Conservation (phyloP, 2,888 invertebrate genomes). For the Heliconius charithonia region DNA sequence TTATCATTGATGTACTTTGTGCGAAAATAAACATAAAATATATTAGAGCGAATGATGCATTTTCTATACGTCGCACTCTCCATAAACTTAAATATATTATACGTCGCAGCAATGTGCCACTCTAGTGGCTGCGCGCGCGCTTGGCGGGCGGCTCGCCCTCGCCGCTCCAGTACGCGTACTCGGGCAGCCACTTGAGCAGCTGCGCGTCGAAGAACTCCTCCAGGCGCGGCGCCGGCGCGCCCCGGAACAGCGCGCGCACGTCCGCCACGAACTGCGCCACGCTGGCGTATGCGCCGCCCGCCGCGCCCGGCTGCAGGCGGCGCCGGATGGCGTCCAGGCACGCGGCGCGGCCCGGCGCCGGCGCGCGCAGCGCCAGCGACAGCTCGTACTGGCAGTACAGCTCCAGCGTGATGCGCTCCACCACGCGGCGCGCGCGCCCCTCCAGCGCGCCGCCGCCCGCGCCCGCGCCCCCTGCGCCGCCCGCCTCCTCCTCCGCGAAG, state of each 20-base stretch:
- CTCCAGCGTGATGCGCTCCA: constrained; percentile 93
- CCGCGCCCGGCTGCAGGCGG: constrained; percentile 89
- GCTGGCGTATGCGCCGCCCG: constrained; percentile 89
- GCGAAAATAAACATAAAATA: background rate
- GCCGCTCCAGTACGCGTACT: constrained; percentile 85
- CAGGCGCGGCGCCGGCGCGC: constrained; percentile 86
- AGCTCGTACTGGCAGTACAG: constrained; percentile 96
- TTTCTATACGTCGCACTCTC: too few relatives aligned
- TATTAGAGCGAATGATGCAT: background rate
- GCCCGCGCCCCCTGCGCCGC: constrained; percentile 61
- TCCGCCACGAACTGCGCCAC: constrained; percentile 91
- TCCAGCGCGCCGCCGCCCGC: constrained; percentile 73
- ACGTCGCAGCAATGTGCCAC: too few relatives aligned
- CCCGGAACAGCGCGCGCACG: constrained; percentile 92
- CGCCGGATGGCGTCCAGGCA: constrained; percentile 92
- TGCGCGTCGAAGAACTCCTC: constrained; percentile 94
- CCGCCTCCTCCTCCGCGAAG: constrained; percentile 86
- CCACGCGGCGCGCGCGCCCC: constrained; percentile 86
- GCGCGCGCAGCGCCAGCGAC: constrained; percentile 94
- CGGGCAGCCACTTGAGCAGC: constrained; percentile 91
- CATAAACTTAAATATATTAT: too few relatives aligned
- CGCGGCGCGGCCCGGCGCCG: constrained; percentile 89
- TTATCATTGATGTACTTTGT: background rate
- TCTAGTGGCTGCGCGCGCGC: constrained; percentile 64
- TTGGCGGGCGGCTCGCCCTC: constrained; percentile 70